Evolutionary conservation across 2,113 vertebrate species (phyloP).

Genomic region (Mystacornis crossleyi): DNA sequence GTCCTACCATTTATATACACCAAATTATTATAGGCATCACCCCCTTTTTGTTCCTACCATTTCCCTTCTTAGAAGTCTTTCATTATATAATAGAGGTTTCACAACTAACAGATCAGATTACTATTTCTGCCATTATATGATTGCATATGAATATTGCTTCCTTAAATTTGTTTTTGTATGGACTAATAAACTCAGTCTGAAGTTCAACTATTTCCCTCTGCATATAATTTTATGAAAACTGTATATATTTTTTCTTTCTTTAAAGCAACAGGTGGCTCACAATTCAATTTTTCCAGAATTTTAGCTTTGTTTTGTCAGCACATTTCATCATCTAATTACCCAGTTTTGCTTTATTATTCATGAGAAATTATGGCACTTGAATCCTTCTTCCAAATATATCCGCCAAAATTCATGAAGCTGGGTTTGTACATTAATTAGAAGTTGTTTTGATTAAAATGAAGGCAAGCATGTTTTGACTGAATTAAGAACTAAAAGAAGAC

Average conservation of each 20-base stretch:
- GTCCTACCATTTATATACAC: background rate
- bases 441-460: conserved; percentile 1
- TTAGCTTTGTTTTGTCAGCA: conserved; percentile 10
- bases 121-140: background rate
- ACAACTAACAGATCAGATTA: background rate
- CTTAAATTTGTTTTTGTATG: background rate
- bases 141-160: background rate
- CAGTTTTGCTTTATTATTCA: background rate
- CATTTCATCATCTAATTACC: background rate
- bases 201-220: background rate
- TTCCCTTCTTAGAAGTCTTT: background rate
- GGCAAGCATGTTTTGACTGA: background rate
- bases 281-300: background rate
- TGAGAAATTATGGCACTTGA: background rate
- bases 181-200: background rate
- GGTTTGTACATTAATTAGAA: background rate
- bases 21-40: background rate
- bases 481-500: background rate
- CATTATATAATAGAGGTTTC: background rate
- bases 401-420: background rate
- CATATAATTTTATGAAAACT: background rate
- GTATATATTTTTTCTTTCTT: background rate
- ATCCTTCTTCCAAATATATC: background rate
- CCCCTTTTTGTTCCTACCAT: background rate
- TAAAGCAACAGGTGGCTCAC: background rate